phyloP scores from a whole-genome alignment of 2,797 vertebrate species.

The Chelonia mydas region DNA sequence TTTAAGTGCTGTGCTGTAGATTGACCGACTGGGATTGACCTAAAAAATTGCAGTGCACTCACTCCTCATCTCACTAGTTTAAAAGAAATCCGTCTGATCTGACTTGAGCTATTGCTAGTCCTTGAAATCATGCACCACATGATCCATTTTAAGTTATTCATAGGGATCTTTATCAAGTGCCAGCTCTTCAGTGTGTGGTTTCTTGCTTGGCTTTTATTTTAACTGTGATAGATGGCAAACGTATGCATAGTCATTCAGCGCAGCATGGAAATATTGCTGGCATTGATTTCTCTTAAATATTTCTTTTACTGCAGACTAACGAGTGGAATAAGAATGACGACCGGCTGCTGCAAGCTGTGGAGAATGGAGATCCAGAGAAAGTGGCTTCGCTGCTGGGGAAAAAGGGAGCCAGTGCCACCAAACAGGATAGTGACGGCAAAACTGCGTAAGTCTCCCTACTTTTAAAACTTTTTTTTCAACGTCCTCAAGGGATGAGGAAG shows the following conservation, averaged over 20 bases:
- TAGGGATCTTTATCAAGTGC: accelerated
- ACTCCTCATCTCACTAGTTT: neutral
- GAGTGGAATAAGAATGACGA: slow-evolving; percentile 99
- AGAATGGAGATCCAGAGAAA: slow-evolving; percentile 95
- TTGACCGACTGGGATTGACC: slow-evolving; percentile 1
- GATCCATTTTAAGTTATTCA: neutral
- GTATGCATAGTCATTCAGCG: neutral
- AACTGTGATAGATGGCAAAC: neutral
- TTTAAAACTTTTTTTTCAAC: neutral
- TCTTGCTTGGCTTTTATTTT: slow-evolving; percentile 13
- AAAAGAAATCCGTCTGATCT: neutral
- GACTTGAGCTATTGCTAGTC: neutral
- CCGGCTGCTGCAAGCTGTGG: slow-evolving; percentile 94
- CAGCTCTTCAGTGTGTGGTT: neutral
- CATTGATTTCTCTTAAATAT: slow-evolving; percentile 8
- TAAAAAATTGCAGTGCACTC: slow-evolving; percentile 33
- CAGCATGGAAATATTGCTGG: accelerated
- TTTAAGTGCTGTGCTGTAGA: neutral
- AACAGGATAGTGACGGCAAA: slow-evolving; percentile 94
- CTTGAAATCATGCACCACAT: neutral
- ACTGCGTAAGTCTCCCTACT: slow-evolving; percentile 88
- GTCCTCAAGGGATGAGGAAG: neutral
- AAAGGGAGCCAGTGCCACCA: slow-evolving; percentile 93
- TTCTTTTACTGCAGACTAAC: slow-evolving; percentile 83
- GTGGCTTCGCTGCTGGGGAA: slow-evolving; percentile 92